Evolutionary conservation across 2,113 vertebrate genomes (phyloP), one percentile per base, ranked within the genome.

Genomic region (Zapus hudsonius): DNA sequence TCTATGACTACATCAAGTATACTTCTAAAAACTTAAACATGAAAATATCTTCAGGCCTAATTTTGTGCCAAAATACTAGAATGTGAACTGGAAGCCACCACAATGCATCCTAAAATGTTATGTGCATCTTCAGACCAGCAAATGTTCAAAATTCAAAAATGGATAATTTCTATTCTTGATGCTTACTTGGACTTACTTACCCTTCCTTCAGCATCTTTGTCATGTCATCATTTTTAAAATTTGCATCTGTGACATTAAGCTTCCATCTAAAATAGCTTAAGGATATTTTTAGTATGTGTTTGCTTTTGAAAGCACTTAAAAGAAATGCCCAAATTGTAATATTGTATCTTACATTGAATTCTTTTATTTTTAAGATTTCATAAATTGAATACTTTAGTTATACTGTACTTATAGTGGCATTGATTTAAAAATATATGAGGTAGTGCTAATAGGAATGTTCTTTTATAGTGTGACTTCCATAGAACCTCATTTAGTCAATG

Each of bases 321-420:
- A 75, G 38, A 36, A 91, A 42, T 92, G 67, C 52, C 20, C 87
- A n/a, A 84, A 83, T 83, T 44, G 36, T 89, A 87, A 78, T 33
- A 20, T 9, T 93, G 0, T 91, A 79, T 61, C 12, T 92, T 22
- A n/a, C 72, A 27, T 59, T 36, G 38, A 64, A 78, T 16, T 87
- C 63, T 92, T 67, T 90, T 83, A 63, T 33, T 92, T 94, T 86
- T 92, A 87, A 69, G 25, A 55, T 88, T 88, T 86, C 2, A 55
- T 75, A 87, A 87, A 91, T 42, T 20, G 88, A 55, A 36, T 91
- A 69, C 72, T 92, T 89, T 94, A 89, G 63, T 33, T 87, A 63
- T 25, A 2, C 74, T 85, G 13, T 97, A 73, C 83, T 89, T 94
- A 9, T 76, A 94, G 63, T 74, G 69, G 67, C 8, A 75, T 55